Percentiles rank a stretch among this genome's conserved stretches.
Evolutionary conservation across 2,113 vertebrate genomes (phyloP).

Genomic region (Poeciliopsis prolifica): DNA sequence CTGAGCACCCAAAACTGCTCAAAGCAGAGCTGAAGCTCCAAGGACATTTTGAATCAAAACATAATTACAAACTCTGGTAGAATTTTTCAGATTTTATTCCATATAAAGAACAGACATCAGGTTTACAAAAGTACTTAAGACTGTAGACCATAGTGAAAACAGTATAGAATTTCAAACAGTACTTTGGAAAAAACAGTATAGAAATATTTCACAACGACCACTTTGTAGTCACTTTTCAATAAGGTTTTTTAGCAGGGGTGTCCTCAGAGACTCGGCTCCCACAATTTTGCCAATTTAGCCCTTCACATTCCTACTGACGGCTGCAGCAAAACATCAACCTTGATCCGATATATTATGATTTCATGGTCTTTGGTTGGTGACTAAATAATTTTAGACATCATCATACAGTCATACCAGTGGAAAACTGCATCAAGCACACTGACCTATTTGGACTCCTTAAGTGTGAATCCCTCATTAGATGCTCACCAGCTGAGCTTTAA

Average conservation of each 20-base stretch:
- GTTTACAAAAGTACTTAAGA: constrained; percentile 16
- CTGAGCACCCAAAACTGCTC: constrained; percentile 6
- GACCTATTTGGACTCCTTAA: background rate
- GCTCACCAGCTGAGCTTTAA: background rate
- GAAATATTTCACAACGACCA: background rate
- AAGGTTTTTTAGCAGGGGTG: background rate
- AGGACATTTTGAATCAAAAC: constrained; percentile 36
- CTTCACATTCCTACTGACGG: background rate
- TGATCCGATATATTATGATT: background rate
- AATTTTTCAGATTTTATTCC: constrained; percentile 13
- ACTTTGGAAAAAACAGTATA: constrained; percentile 2
- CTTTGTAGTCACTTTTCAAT: constrained; percentile 1
- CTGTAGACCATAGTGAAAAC: background rate
- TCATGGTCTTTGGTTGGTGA: background rate
- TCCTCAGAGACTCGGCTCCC: constrained; percentile 17
- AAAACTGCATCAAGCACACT: background rate
- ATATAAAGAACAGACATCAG: constrained; percentile 21
- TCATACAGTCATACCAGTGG: background rate
- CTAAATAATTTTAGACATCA: background rate
- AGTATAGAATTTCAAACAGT: constrained; percentile 12
- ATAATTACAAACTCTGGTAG: background rate
- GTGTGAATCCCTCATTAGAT: too few species aligned
- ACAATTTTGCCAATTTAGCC: background rate
- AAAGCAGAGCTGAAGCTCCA: background rate
- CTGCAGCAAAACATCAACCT: background rate